phyloP scores from a whole-genome alignment of 1,140 invertebrate genomes.

The Agrypnia vestita region DNA sequence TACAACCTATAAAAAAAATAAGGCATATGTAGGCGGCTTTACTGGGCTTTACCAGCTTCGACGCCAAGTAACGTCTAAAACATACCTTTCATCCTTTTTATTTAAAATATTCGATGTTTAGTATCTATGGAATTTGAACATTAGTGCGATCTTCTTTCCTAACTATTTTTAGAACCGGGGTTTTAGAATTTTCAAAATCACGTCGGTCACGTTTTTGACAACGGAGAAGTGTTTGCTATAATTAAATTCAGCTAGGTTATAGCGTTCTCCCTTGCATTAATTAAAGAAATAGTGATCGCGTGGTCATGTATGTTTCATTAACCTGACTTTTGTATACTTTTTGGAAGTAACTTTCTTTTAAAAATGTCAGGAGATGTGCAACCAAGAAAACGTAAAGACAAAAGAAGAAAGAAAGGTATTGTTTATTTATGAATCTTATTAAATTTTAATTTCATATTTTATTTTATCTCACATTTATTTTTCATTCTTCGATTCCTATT shows the following conservation, averaged over 20 bases:
- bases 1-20: too few relatives aligned
- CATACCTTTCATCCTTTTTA: too few relatives aligned
- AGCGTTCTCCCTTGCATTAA: neutral
- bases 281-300: slow-evolving; percentile 6
- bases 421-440: slow-evolving; percentile 39
- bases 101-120: too few relatives aligned
- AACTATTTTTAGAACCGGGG: slow-evolving; percentile 51
- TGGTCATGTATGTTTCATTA: slow-evolving; percentile 42
- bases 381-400: slow-evolving; percentile 81
- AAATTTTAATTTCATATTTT: neutral
- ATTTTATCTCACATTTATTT: neutral
- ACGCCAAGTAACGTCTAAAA: too few relatives aligned
- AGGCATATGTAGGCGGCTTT: too few relatives aligned
- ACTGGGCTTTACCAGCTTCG: too few relatives aligned
- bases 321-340: slow-evolving; percentile 20
- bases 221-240: slow-evolving; percentile 31
- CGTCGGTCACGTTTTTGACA: slow-evolving; percentile 46
- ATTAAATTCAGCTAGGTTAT: slow-evolving; percentile 37
- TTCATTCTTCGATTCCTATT: neutral
- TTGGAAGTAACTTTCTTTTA: slow-evolving; percentile 21
- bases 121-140: neutral
- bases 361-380: slow-evolving; percentile 81
- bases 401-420: slow-evolving; percentile 80
- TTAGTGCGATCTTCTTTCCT: slow-evolving; percentile 30
- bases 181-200: slow-evolving; percentile 51